Percentiles rank a stretch among this genome's conserved stretches.
Evolutionary conservation across 2,888 invertebrate genomes (phyloP).

Genomic region (Oxytorus armatus): DNA sequence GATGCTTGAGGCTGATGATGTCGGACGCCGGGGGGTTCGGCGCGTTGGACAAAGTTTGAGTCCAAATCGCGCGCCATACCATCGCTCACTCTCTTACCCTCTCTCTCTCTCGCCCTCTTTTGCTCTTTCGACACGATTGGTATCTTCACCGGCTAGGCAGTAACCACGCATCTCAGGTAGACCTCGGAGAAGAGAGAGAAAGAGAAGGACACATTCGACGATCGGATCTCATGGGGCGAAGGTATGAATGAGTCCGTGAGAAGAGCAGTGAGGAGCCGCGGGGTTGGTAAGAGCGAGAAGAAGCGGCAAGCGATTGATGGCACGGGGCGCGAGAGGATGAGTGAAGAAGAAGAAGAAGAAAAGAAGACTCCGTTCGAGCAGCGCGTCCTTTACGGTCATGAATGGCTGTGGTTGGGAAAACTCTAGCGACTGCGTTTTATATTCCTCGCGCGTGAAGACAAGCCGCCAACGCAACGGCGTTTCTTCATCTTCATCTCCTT

Average conservation of each 20-base stretch:
- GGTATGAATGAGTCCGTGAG: conserved; percentile 82
- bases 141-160: conserved; percentile 53
- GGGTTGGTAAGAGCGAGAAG: conserved; percentile 32
- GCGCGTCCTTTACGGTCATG: conserved; percentile 67
- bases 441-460: conserved; percentile 34
- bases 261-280: conserved; percentile 69
- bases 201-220: conserved; percentile 65
- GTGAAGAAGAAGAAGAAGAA: conserved; percentile 44
- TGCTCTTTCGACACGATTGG: conserved; percentile 3
- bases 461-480: conserved; percentile 8
- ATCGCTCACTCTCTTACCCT: conserved; percentile 8
- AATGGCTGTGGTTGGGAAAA: conserved; percentile 77
- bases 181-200: conserved; percentile 1
- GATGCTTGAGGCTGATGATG: conserved; percentile 42
- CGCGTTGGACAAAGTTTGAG: conserved; percentile 24
- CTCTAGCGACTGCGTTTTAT: conserved; percentile 69
- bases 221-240: conserved; percentile 78
- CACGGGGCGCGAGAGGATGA: conserved; percentile 22
- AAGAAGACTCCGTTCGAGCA: conserved; percentile 68
- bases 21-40: conserved; percentile 35
- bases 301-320: conserved; percentile 12
- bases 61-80: conserved; percentile 40
- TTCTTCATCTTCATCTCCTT: conserved; percentile 7
- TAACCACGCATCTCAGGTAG: conserved; percentile 51
- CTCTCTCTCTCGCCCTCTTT: conserved; percentile 10